Evolutionary conservation across 2,113 vertebrate genomes (phyloP), one percentile per base, ranked within the genome.

Genomic region (Dermatemys mawii): DNA sequence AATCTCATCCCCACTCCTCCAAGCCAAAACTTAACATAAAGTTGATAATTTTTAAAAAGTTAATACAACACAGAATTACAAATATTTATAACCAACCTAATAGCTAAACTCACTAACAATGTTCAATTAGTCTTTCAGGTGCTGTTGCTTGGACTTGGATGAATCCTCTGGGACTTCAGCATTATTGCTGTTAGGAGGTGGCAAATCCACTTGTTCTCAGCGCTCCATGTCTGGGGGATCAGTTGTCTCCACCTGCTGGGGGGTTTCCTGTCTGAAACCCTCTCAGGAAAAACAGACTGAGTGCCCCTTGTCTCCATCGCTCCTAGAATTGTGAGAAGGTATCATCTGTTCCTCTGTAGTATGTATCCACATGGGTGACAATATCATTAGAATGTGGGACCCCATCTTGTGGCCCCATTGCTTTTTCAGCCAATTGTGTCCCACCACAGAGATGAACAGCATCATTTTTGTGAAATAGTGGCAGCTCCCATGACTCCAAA

Each of bases 161-260:
- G 84, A 92, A 91, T 90, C 26, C 44, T 92, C 76, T 81, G 50
- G 14, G 92, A 90, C 81, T 87, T 94, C 86, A 76, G 60, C 44
- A 4, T 95, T 82, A 80, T 95, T 93, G 48, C 87, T 95, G 94
- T 63, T 90, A 95, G 91, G 70, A 91, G 95, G 90, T 92, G 95
- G 93, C 97, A 97, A 97, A 86, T 94, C 94, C 86, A 96, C 97
- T 97, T 96, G 93, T 97, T 97, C 93, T 95, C 89, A 93, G 73
- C 95, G 93, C 79, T 90, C 91, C 70, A 1, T 79, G 73, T 93
- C 84, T 60, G 93, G 87, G 55, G 35, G 63, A 44, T 91, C 81
- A 94, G 51, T 70, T 90, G 83, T 87, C 91, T 92, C 67, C 83
- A 87, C 60, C 60, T 67, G 60, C 60, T 67, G 35, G 17, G 60